Percentiles rank a stretch among this genome's conserved stretches.
These are phyloP conservation scores for Loriculus beryllinus DNA, from an alignment of 2,797 vertebrate species.

Conservation along the genomic window DNA sequence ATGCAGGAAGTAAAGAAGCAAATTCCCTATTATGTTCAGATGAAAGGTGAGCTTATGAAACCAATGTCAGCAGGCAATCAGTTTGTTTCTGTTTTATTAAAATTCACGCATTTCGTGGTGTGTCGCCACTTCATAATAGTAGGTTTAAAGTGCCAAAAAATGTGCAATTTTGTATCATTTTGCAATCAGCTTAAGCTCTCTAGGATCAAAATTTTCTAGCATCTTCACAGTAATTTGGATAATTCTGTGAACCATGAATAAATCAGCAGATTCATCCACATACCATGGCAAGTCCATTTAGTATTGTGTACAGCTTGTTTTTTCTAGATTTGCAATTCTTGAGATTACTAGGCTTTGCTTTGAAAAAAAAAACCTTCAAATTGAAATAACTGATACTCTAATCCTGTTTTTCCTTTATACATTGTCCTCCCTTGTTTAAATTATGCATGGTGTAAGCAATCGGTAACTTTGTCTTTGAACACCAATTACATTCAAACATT, in stretches of 20 bases:
- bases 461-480: neutral
- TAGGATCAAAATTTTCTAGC: neutral
- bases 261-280: neutral
- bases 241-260: neutral
- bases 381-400: neutral
- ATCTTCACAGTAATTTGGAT: neutral
- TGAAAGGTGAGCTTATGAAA: neutral
- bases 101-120: too few species aligned
- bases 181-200: neutral
- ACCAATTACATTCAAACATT: rapidly evolving
- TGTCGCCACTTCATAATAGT: neutral
- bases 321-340: neutral
- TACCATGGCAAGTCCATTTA: neutral
- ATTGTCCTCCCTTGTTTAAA: neutral
- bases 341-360: neutral
- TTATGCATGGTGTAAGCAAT: neutral
- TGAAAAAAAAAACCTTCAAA: neutral
- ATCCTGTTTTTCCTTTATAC: neutral
- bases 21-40: neutral
- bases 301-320: neutral
- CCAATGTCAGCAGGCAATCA: neutral
- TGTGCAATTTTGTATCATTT: neutral
- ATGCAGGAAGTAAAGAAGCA: neutral
- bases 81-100: neutral
- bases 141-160: neutral